These are phyloP conservation scores for Tholera decimalis DNA, from an alignment of 2,888 invertebrate genomes.

Conservation along the genomic window DNA sequence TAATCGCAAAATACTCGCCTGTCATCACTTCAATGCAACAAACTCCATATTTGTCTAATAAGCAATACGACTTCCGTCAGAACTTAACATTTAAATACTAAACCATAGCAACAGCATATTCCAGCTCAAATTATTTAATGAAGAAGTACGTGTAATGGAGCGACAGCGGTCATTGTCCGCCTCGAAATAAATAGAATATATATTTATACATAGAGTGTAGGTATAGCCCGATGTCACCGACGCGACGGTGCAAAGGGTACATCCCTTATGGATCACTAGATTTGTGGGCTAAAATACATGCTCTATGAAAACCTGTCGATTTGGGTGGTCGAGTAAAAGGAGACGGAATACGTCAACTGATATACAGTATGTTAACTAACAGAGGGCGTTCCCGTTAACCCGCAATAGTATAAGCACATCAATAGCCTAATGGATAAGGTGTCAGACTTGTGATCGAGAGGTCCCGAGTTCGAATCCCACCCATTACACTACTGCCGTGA, in stretches of 20 bases:
- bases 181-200: slow-evolving; percentile 1
- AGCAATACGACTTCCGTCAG: too few relatives aligned
- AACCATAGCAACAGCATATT: background rate
- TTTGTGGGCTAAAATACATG: slow-evolving; percentile 4
- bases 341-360: background rate
- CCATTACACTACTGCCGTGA: too few relatives aligned
- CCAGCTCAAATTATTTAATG: background rate
- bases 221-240: slow-evolving; percentile 2
- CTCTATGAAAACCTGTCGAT: background rate
- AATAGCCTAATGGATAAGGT: too few relatives aligned
- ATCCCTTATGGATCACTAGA: slow-evolving; percentile 7
- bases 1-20: too few relatives aligned
- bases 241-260: slow-evolving; percentile 10
- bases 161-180: slow-evolving; percentile 6
- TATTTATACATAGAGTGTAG: too few relatives aligned
- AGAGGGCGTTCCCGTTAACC: too few relatives aligned
- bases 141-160: background rate
- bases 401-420: too few relatives aligned
- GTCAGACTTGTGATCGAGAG: too few relatives aligned
- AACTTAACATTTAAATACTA: background rate
- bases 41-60: too few relatives aligned
- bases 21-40: too few relatives aligned
- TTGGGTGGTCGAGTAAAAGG: background rate
- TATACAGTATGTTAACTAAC: too few relatives aligned
- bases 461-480: too few relatives aligned